Base-by-base conservation (phyloP, 30 jellyfish, hydroid and myxozoan species). In the Sanderia malayensis region DNA sequence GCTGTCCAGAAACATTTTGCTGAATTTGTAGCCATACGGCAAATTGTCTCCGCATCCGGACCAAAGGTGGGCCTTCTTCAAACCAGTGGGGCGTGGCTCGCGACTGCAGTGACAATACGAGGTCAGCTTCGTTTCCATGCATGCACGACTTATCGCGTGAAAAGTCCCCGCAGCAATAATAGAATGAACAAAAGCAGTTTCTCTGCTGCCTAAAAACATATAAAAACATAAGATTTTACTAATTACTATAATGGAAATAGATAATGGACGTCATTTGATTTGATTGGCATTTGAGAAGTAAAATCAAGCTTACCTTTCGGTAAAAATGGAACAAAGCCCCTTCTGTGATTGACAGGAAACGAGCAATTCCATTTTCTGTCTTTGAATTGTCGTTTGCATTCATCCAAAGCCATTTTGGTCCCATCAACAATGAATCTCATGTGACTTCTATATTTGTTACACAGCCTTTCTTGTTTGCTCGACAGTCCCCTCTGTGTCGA, bases 311-410 rank as follows among this genome's bases (percentile, higher is more conserved):
- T 84, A 92, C 98, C 96, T 21, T 29, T 32, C 0, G 95, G 89
- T 74, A 92, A 46, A 8, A 17, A 25, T 6, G 98, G 98, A 11
- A 53, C 47, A 37, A 92, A 79, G 18, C 96, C 96, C 21, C 71
- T 47, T 74, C 59, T 60, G 32, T 61, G 91, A n/a, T 61, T 63
- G 69, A 60, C 31, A 1, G 98, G 96, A 57, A 92, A 84, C 23
- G 98, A 74, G 77, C 98, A 92, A 52, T 92, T 92, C 98, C 98
- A 92, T 69, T 96, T 58, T 67, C 94, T 37, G 28, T 87, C 98
- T 47, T 73, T 74, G 58, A 92, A 92, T 69, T 79, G 98, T 13
- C 29, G 65, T 26, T 59, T 62, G 67, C 98, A 92, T 59, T 92
- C 98, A 46, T 79, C 92, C 55, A 71, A 44, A 26, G 96, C 96